phyloP scores from a whole-genome alignment of 2,113 vertebrate genomes.

The Macroglossus sobrinus region DNA sequence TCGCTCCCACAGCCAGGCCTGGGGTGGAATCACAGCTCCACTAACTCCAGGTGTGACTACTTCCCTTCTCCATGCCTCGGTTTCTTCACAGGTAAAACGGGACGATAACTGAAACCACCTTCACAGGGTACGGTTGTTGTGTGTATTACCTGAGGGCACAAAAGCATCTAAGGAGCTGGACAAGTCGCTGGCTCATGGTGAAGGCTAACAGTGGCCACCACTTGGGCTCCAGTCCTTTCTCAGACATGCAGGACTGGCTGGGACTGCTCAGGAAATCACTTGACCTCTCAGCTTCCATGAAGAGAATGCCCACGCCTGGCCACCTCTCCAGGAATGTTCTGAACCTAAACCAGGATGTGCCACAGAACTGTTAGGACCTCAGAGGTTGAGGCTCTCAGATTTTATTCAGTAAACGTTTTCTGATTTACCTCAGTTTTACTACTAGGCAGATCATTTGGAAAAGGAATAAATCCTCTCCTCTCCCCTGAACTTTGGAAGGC shows the following conservation, averaged over 20 bases:
- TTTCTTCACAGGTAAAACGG: neutral
- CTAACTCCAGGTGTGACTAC: neutral
- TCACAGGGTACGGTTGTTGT: neutral
- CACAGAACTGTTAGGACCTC: neutral
- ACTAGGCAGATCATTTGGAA: neutral
- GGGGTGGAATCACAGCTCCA: neutral
- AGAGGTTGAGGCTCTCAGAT: neutral
- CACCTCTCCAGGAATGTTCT: neutral
- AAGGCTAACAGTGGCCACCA: neutral
- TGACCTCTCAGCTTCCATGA: neutral
- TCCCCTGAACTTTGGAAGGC: neutral
- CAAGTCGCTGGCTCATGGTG: neutral
- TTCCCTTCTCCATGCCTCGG: neutral
- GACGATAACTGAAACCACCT: neutral
- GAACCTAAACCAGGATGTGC: neutral
- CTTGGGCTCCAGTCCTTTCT: neutral
- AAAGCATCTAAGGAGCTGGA: neutral
- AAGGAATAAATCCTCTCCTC: neutral
- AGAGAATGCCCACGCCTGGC: neutral
- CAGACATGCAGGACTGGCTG: neutral
- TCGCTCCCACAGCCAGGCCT: neutral
- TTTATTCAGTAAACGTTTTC: neutral
- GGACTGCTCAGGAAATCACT: neutral
- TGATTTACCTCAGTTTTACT: neutral
- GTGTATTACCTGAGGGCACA: rapidly evolving